Base-by-base conservation (phyloP, 2,797 vertebrate species). In the Mycteria americana region DNA sequence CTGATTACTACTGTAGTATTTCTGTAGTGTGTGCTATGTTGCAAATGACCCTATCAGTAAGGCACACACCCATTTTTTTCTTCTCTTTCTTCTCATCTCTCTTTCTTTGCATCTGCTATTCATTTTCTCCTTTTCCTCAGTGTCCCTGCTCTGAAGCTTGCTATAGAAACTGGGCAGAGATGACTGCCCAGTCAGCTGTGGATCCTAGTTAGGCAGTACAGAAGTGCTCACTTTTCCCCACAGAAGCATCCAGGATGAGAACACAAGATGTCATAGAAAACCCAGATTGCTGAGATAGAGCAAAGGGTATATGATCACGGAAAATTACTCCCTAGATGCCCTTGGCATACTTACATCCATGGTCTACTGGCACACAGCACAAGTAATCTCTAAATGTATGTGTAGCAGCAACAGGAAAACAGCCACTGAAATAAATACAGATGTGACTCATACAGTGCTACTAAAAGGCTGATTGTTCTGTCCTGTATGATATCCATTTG, bases 401-500 rank as follows among this genome's bases (percentile, higher is more conserved):
- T 62, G 60, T 4, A 76, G 56, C n/a, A 87, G 23, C 63, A 82
- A 82, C 10, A 72, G 64, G 33, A 50, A 75, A 87, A 46, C 41
- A 93, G 23, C 4, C 33, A 24, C 27, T n/a, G 43, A 83, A 91
- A 87, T 82, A 59, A 70, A 95, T 83, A 77, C 78, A 77, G 77
- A 77, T 50, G 7, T 93, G 81, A 80, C 37, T 91, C 84, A 89
- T 80, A 60, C 37, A 54, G 53, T 37, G 53, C 64, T 79, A 30
- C 33, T 73, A 50, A 85, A 93, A 86, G 60, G 37, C 41, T 93
- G 76, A 70, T 82, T 95, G 16, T 19, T 79, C 48, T 84, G 50
- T 75, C 88, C 68, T 77, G 31, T 64, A 39, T 72, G 50, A 81
- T 87, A 92, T 24, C 62, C 25, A 91, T 91, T 97, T 84, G 23